These are phyloP conservation scores for Sinonovacula constricta DNA, from an alignment of 1,140 invertebrate species.

Conservation along the genomic window DNA sequence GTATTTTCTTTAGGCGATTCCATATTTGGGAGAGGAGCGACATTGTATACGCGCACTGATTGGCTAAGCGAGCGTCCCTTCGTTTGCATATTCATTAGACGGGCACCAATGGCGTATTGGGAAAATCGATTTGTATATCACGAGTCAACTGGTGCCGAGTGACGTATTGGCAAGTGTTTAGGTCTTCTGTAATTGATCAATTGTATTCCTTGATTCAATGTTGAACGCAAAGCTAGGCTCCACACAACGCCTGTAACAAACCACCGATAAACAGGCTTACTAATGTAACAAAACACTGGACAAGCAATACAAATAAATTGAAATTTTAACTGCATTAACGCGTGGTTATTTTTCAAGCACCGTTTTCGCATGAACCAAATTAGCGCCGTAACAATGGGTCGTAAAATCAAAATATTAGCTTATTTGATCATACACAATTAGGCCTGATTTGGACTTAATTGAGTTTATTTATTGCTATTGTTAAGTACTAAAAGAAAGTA, in stretches of 20 bases:
- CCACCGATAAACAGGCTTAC: slow-evolving; percentile 44
- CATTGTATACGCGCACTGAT: not conserved
- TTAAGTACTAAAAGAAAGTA: slow-evolving; percentile 1
- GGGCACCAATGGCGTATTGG: not conserved
- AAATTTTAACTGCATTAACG: not conserved
- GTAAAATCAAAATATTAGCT: slow-evolving; percentile 46
- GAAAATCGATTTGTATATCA: slow-evolving; percentile 36
- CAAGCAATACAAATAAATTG: slow-evolving; percentile 15
- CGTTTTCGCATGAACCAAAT: slow-evolving; percentile 35
- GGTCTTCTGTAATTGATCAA: slow-evolving; percentile 46
- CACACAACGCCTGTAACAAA: slow-evolving; percentile 25
- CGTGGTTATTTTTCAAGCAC: not conserved
- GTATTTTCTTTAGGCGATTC: not conserved
- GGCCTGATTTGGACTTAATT: slow-evolving; percentile 6
- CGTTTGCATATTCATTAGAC: slow-evolving; percentile 41
- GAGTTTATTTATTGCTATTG: slow-evolving; percentile 32
- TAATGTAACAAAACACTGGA: slow-evolving; percentile 11
- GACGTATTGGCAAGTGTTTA: slow-evolving; percentile 35
- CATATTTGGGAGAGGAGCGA: not conserved
- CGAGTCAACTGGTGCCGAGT: not conserved
- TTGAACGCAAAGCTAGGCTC: slow-evolving; percentile 30
- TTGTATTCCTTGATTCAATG: slow-evolving; percentile 19
- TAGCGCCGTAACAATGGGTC: slow-evolving; percentile 11
- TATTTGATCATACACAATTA: slow-evolving; percentile 14
- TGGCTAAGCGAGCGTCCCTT: slow-evolving; percentile 13